Conservation (phyloP, 2,888 invertebrate species). For the Melanostoma scalare region DNA sequence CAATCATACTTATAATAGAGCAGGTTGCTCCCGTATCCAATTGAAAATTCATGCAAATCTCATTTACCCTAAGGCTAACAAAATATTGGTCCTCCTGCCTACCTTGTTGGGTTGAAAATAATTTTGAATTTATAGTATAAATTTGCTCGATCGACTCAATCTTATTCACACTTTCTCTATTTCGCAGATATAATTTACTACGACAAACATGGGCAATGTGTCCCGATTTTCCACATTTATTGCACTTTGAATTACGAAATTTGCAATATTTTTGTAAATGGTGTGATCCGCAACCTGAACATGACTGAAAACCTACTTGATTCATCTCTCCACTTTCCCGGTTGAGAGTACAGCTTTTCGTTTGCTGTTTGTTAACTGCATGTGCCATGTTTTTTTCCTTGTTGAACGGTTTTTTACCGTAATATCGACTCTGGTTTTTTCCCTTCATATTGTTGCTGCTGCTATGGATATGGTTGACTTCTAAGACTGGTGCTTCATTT, state of each 20-base stretch:
- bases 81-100: not conserved
- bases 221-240: conserved; percentile 57
- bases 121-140: conserved; percentile 1
- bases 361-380: conserved; percentile 4
- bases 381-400: conserved; percentile 4
- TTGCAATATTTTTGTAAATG: conserved; percentile 56
- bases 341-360: not conserved
- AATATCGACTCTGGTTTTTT: conserved; percentile 26
- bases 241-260: conserved; percentile 53
- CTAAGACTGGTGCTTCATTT: conserved; percentile 15
- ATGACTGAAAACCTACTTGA: conserved; percentile 29
- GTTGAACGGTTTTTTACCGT: conserved; percentile 13
- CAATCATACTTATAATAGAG: conserved; percentile 28
- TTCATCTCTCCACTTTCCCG: conserved; percentile 22
- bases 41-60: conserved; percentile 22
- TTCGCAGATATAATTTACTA: conserved; percentile 19
- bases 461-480: conserved; percentile 19
- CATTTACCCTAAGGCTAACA: not conserved
- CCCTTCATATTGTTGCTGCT: conserved; percentile 18
- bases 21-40: conserved; percentile 28
- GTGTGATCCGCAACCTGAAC: conserved; percentile 56
- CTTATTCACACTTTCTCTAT: conserved; percentile 17
- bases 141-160: conserved; percentile 24
- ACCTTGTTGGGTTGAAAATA: not conserved
- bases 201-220: conserved; percentile 56